Base-by-base conservation (phyloP, 2,888 invertebrate species). In the Brachynemurus nebulosus region DNA sequence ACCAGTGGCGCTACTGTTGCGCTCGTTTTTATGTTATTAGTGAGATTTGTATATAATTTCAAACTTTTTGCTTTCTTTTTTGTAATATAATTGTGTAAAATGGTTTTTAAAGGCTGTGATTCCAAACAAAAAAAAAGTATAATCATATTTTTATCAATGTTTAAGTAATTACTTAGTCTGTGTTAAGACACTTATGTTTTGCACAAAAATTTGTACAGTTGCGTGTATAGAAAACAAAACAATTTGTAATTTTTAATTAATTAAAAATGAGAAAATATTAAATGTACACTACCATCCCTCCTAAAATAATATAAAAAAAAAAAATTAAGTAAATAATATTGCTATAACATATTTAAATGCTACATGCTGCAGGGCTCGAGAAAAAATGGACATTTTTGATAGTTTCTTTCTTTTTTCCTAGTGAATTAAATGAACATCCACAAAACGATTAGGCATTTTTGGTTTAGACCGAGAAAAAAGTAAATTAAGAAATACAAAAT, bases 291-390 rank as follows among this genome's bases (percentile, higher is more conserved):
- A 27, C 3, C n/a, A 30, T 12, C n/a, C 14, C 30, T 12, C 3
- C n/a, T 3, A 30, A 30, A 30, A 27, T n/a, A 27, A 30, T 97
- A 98, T 64, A 86, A 95, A 60, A 96, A 97, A 66, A 92, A 93
- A 53, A 69, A 98, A 53, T 95, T 98, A 66, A 83, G 9, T 23
- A 9, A 30, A 30, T 30, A 12, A 30, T 30, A n/a, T n/a, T n/a
- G n/a, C n/a, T n/a, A n/a, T n/a, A n/a, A n/a, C n/a, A n/a, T n/a
- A n/a, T n/a, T n/a, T n/a, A n/a, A n/a, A n/a, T n/a, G n/a, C n/a
- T n/a, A n/a, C n/a, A n/a, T n/a, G n/a, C n/a, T n/a, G n/a, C n/a
- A n/a, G n/a, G n/a, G n/a, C n/a, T n/a, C n/a, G n/a, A n/a, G n/a
- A n/a, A n/a, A n/a, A n/a, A n/a, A n/a, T n/a, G n/a, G n/a, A n/a